phyloP scores from a whole-genome alignment of 1,140 invertebrate species.

The Micrasema minimum region DNA sequence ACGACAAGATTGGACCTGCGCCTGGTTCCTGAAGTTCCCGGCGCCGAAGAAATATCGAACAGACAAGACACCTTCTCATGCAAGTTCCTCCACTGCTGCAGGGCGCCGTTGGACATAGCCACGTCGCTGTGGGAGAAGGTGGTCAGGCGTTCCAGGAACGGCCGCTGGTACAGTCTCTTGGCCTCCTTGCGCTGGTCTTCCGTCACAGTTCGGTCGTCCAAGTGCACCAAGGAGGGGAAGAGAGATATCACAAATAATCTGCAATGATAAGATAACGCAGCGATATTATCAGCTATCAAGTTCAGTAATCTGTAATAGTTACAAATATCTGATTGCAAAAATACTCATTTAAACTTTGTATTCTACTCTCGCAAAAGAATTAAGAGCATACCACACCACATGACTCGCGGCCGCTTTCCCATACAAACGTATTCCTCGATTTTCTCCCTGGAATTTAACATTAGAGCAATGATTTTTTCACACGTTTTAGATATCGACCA shows the following conservation, averaged over 20 bases:
- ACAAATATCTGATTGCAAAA: too few relatives aligned
- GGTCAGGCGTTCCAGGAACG: conserved; percentile 65
- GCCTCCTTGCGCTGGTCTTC: conserved; percentile 71
- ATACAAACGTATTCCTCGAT: too few relatives aligned
- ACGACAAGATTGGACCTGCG: conserved; percentile 32
- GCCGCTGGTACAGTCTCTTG: conserved; percentile 69
- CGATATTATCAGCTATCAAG: too few relatives aligned
- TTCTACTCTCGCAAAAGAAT: too few relatives aligned
- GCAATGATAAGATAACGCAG: conserved; percentile 52
- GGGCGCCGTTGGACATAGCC: neutral
- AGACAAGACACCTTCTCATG: conserved; percentile 41
- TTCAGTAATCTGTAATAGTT: too few relatives aligned
- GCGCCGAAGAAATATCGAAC: conserved; percentile 18
- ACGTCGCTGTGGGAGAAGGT: neutral
- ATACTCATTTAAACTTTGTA: too few relatives aligned
- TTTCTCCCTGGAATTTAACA: too few relatives aligned
- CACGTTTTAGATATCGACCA: too few relatives aligned
- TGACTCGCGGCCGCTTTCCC: too few relatives aligned
- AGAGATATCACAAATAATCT: conserved; percentile 78
- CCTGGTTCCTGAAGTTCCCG: neutral
- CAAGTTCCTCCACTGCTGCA: conserved; percentile 25
- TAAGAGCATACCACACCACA: too few relatives aligned
- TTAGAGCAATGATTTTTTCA: too few relatives aligned
- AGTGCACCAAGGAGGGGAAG: conserved; percentile 72
- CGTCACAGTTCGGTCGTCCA: conserved; percentile 74